phyloP scores from a whole-genome alignment of 2,113 vertebrate genomes.

The Acanthochromis polyacanthus region DNA sequence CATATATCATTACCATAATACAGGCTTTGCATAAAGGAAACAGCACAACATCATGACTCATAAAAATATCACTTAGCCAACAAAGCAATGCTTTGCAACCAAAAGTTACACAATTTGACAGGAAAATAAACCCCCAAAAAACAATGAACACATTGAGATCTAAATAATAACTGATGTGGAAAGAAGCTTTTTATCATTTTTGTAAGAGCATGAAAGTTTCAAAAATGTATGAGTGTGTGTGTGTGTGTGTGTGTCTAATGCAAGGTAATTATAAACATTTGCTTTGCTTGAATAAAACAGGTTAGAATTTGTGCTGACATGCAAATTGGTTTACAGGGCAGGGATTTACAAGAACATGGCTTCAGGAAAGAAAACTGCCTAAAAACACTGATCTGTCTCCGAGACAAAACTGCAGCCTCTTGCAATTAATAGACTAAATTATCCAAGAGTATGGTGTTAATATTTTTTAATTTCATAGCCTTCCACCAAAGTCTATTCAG shows the following conservation, averaged over 20 bases:
- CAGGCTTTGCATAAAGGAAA: slow-evolving; percentile 58
- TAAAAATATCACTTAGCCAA: slow-evolving; percentile 60
- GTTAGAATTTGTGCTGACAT: slow-evolving; percentile 54
- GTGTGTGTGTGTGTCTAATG: background rate
- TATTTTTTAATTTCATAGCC: slow-evolving; percentile 58
- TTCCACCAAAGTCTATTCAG: slow-evolving; percentile 29
- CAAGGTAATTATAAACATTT: slow-evolving; percentile 59
- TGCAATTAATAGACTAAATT: slow-evolving; percentile 53
- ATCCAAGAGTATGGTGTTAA: slow-evolving; percentile 41
- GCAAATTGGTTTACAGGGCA: slow-evolving; percentile 15
- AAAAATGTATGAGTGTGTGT: background rate
- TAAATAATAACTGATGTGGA: slow-evolving; percentile 10
- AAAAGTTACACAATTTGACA: background rate
- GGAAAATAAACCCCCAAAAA: background rate
- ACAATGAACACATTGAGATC: background rate
- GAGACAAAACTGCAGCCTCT: slow-evolving; percentile 56
- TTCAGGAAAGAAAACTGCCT: slow-evolving; percentile 37
- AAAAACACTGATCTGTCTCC: slow-evolving; percentile 29
- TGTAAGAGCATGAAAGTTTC: background rate
- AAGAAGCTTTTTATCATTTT: background rate
- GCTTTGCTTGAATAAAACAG: slow-evolving; percentile 51
- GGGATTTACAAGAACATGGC: slow-evolving; percentile 16
- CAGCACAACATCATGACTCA: slow-evolving; percentile 59
- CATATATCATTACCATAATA: slow-evolving; percentile 75
- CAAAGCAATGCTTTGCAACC: slow-evolving; percentile 20